A percentile compares a stretch with the other conserved stretches of the same genome.
phyloP scores from a whole-genome alignment of 1,140 invertebrate genomes.

The Pteromalus puparum region DNA sequence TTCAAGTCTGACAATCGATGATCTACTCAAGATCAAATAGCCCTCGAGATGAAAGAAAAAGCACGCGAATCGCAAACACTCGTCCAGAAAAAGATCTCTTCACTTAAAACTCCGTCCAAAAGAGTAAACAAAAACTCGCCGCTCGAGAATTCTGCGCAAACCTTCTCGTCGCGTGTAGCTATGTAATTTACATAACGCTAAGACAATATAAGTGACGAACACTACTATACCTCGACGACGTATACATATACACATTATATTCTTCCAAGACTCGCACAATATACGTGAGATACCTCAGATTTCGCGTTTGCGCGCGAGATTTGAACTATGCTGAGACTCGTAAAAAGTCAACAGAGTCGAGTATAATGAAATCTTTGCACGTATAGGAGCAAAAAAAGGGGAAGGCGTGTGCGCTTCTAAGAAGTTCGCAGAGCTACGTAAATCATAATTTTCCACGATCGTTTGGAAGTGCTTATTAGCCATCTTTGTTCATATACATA shows the following conservation, averaged over 20 bases:
- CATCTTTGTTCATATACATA: not conserved
- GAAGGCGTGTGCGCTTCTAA: not conserved
- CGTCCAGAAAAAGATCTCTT: not conserved
- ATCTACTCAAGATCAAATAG: no score
- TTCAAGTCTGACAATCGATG: no score
- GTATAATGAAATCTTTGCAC: not conserved
- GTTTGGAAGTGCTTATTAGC: no score
- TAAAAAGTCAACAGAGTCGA: not conserved
- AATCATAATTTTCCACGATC: not conserved
- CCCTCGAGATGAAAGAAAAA: not conserved
- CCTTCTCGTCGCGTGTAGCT: not conserved
- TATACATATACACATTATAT: no score
- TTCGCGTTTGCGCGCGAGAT: constrained; percentile 5
- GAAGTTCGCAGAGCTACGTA: no score
- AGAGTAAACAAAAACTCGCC: not conserved
- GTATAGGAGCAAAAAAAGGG: not conserved
- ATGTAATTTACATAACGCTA: constrained; percentile 3
- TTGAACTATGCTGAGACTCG: not conserved
- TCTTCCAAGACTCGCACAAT: not conserved
- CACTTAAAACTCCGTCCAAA: not conserved
- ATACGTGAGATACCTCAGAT: not conserved
- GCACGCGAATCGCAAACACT: not conserved
- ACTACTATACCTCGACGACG: no score
- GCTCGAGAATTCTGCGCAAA: not conserved
- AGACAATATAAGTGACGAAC: not conserved